Evolutionary conservation across 2,888 invertebrate genomes (phyloP), one percentile per base, ranked within the genome.

Genomic region (Volucella inanis): DNA sequence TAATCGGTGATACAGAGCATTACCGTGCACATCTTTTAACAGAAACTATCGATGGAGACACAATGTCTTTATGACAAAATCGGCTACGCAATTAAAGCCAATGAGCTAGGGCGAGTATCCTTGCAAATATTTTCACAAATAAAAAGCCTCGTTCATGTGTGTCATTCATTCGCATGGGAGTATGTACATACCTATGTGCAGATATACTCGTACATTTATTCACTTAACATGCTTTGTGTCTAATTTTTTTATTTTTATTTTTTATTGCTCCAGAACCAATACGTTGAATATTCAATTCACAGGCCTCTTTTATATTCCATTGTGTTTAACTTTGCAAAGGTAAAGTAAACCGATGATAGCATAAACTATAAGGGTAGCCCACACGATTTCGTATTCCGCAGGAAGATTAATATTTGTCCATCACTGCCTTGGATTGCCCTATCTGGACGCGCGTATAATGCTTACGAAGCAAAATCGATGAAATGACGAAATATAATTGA

Each of bases 341-440:
- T 65, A 49, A 59, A 14, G 18, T 15, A 18, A 22, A 14, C 72
- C 52, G 65, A 71, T 65, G 52, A 65, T 59, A 54, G n/a, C n/a
- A 15, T 31, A 59, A 59, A 71, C 15, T 70, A 12, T 11, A 43
- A 49, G 39, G 49, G 15, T 57, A 64, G 55, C 62, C 55, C 68
- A 22, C 38, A 49, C 38, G 59, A 68, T 61, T 70, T 70, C 52
- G 71, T 76, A 77, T 71, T 81, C 70, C 12, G 45, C 31, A 43
- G 59, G 77, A 81, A 81, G 59, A 77, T 71, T 76, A 76, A 81
- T 81, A 70, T 71, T 59, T 52, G 52, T 71, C 65, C 76, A 71
- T 81, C 76, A 81, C 61, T 41, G 67, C 18, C 50, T 57, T 74
- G 45, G 39, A 81, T 64, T 64, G 57, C 10, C 38, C 31, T 52